These are phyloP conservation scores for Colistium nudipinnis DNA, from an alignment of 2,113 vertebrate genomes.

Conservation along the genomic window DNA sequence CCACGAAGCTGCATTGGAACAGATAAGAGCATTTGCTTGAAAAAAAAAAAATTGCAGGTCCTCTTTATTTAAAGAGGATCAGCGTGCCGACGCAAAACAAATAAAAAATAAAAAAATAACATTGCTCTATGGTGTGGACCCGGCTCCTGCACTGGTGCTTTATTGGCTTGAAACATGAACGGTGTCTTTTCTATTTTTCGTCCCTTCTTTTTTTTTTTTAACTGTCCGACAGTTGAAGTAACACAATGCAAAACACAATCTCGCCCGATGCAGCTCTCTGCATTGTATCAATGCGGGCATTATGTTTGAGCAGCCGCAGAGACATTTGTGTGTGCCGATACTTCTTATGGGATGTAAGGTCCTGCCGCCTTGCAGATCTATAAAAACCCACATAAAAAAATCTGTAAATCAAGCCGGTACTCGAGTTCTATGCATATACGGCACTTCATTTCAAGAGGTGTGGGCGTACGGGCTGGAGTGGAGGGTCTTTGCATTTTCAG, in stretches of 20 bases:
- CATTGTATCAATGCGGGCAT: not conserved
- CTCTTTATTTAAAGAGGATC: not conserved
- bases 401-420: not conserved
- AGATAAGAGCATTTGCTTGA: not conserved
- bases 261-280: not conserved
- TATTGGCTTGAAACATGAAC: not conserved
- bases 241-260: not conserved
- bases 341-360: no score
- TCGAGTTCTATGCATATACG: not conserved
- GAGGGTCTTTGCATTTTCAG: not conserved
- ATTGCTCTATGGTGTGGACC: not conserved
- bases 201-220: not conserved
- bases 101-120: not conserved
- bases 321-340: no score
- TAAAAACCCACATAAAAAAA: constrained; percentile 2
- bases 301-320: not conserved
- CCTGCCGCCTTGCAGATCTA: not conserved
- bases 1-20: not conserved
- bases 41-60: not conserved
- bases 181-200: not conserved
- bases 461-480: not conserved
- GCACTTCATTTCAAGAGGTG: not conserved
- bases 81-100: not conserved
- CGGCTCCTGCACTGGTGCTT: not conserved
- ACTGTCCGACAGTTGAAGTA: not conserved